Evolutionary conservation across 2,113 vertebrate genomes (phyloP).

Genomic region (Neoarius graeffei): DNA sequence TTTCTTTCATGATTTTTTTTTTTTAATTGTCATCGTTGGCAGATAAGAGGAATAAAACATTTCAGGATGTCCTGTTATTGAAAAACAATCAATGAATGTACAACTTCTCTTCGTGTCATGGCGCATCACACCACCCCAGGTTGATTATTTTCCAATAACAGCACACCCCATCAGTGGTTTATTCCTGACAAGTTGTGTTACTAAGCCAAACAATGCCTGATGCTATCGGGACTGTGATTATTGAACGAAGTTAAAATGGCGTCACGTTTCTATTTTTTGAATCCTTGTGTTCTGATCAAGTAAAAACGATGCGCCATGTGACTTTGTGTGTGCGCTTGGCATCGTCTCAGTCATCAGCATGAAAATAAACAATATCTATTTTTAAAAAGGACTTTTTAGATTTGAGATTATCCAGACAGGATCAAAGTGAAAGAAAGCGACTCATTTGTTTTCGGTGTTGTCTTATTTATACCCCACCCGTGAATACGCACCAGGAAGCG

Average conservation of each 20-base stretch:
- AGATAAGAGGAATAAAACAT: too few species aligned
- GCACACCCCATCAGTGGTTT: neutral
- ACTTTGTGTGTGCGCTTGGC: too few species aligned
- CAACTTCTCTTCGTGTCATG: neutral
- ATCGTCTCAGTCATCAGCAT: too few species aligned
- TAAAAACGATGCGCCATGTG: too few species aligned
- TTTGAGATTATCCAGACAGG: neutral
- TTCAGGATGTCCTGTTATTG: neutral
- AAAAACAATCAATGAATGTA: neutral
- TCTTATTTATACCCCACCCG: neutral
- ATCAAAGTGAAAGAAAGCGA: neutral
- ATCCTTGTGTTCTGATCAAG: too few species aligned
- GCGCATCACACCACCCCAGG: neutral
- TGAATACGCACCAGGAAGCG: neutral
- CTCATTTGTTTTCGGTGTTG: neutral
- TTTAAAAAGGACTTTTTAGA: too few species aligned
- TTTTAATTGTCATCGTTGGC: too few species aligned
- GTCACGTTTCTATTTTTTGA: too few species aligned
- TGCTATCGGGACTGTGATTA: too few species aligned
- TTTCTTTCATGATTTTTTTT: neutral
- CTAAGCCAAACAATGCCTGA: neutral
- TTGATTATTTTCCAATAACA: neutral
- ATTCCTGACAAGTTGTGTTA: neutral
- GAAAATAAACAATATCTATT: too few species aligned
- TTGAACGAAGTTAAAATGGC: neutral